Conservation (phyloP, 2,888 invertebrate species). For the Andrena flavipes region DNA sequence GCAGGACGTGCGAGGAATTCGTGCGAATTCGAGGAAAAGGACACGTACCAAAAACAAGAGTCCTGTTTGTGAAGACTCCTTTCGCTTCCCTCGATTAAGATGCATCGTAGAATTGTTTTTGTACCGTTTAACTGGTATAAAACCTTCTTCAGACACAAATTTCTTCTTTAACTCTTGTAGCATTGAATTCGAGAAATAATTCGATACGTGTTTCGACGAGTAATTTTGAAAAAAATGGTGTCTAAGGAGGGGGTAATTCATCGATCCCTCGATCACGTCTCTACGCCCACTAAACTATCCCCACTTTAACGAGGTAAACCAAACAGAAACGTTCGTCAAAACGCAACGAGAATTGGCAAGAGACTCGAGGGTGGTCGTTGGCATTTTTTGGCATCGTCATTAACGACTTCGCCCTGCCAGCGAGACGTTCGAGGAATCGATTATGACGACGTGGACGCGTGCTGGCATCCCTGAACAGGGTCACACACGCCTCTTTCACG, state of each 20-base stretch:
- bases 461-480: slow-evolving; percentile 73
- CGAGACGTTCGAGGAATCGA: slow-evolving; percentile 76
- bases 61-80: slow-evolving; percentile 29
- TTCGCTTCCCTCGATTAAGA: slow-evolving; percentile 14
- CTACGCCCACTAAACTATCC: background rate
- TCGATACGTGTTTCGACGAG: too few species aligned
- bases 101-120: background rate
- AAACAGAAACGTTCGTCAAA: background rate
- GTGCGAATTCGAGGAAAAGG: slow-evolving; percentile 68
- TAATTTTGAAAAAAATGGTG: background rate
- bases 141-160: background rate
- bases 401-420: slow-evolving; percentile 67
- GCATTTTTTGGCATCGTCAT: slow-evolving; percentile 72
- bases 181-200: too few species aligned
- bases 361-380: slow-evolving; percentile 46
- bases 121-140: background rate
- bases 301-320: background rate
- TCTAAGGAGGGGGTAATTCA: background rate
- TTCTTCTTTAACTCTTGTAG: background rate
- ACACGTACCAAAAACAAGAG: slow-evolving; percentile 50
- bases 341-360: slow-evolving; percentile 45
- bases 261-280: background rate
- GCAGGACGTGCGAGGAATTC: slow-evolving; percentile 71
- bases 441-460: slow-evolving; percentile 75
- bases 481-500: slow-evolving; percentile 74